A percentile compares a stretch with the other conserved stretches of the same genome.
Conservation (phyloP, 2,113 vertebrate genomes). For the Dipodomys ordii region DNA sequence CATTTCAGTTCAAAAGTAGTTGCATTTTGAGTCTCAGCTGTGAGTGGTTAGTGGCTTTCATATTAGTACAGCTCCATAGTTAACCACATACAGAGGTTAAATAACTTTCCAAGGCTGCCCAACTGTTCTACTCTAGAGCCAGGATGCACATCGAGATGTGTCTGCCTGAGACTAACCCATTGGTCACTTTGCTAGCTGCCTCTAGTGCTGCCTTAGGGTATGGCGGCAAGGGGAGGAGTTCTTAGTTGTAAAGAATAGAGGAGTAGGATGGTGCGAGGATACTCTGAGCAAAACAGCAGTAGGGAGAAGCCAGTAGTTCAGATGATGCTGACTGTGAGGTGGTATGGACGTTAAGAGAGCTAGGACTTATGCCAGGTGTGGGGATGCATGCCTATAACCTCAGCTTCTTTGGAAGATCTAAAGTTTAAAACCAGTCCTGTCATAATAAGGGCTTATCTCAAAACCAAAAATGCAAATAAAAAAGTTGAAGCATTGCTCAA, state of each 20-base stretch:
- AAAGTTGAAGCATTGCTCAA: no score
- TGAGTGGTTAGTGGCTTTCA: not conserved
- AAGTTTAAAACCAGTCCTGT: no score
- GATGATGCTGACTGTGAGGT: not conserved
- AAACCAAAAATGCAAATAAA: no score
- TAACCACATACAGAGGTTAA: not conserved
- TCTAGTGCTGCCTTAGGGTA: no score
- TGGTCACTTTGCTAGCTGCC: not conserved
- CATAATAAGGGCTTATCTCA: no score
- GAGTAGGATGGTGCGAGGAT: accelerated
- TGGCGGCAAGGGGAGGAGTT: not conserved
- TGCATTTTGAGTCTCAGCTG: not conserved
- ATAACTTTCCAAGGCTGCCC: not conserved
- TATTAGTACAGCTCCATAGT: not conserved
- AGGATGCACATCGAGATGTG: not conserved
- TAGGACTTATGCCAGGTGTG: no score
- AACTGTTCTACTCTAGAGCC: not conserved
- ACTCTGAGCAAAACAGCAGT: not conserved
- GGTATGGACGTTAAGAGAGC: not conserved
- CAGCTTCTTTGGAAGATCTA: no score
- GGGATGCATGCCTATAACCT: no score
- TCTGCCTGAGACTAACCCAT: not conserved
- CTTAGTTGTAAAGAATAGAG: not conserved
- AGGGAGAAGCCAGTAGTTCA: not conserved
- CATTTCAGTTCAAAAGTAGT: not conserved